A percentile compares a stretch with the other conserved stretches of the same genome.
Evolutionary conservation across 2,797 vertebrate genomes (phyloP).

Genomic region (Garrulus glandarius): DNA sequence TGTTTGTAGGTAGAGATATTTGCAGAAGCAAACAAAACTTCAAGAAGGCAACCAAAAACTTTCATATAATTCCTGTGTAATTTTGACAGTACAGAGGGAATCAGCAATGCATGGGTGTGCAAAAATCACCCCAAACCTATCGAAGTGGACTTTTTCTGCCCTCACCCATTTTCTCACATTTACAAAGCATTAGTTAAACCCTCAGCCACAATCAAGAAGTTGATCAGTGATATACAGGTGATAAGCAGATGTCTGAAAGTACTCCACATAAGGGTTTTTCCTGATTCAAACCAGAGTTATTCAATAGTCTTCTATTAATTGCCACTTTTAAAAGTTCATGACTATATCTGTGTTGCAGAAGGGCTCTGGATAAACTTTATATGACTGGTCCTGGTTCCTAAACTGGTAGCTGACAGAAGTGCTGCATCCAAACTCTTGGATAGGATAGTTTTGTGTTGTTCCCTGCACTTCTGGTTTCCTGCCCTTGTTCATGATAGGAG

Average conservation of each 20-base stretch:
- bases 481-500: neutral
- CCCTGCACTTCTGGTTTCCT: neutral
- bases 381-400: neutral
- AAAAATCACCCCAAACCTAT: neutral
- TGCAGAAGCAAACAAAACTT: neutral
- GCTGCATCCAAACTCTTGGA: neutral
- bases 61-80: neutral
- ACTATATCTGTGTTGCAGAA: neutral
- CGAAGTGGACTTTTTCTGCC: neutral
- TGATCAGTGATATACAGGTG: neutral
- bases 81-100: neutral
- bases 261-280: neutral
- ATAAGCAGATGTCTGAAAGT: neutral
- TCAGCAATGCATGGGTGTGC: neutral
- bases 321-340: neutral
- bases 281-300: neutral
- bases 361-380: neutral
- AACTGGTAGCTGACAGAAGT: neutral
- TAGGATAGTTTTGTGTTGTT: neutral
- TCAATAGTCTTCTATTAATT: neutral
- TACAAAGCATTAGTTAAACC: neutral
- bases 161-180: neutral
- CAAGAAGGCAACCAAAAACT: neutral
- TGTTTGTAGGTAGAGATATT: neutral
- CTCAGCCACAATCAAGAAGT: neutral